Evolutionary conservation across 2,888 invertebrate species (phyloP).

Genomic region (Philhelius pedissequus): DNA sequence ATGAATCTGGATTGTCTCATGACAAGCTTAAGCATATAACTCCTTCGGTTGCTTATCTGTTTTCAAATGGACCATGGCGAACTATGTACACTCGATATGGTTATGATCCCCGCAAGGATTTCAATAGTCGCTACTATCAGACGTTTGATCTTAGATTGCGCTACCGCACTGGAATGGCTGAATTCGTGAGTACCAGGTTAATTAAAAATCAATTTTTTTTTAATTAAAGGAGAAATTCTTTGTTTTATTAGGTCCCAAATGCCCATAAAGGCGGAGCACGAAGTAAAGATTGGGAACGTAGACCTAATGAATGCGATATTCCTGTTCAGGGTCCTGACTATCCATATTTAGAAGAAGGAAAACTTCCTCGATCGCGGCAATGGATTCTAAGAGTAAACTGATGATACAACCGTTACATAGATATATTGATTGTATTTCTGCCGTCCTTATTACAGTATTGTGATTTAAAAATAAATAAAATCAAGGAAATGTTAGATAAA

Average conservation of each 20-base stretch:
- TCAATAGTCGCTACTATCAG: conserved; percentile 90
- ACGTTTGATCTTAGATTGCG: conserved; percentile 89
- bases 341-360: conserved; percentile 84
- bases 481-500: conserved; percentile 86
- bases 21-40: conserved; percentile 87
- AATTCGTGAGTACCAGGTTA: conserved; percentile 71
- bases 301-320: conserved; percentile 76
- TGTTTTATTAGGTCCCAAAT: neutral
- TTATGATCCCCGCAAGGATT: conserved; percentile 93
- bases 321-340: conserved; percentile 76
- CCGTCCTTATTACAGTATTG: conserved; percentile 83
- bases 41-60: conserved; percentile 92
- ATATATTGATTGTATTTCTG: neutral
- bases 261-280: conserved; percentile 10
- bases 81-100: conserved; percentile 93
- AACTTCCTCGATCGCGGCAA: conserved; percentile 89
- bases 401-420: neutral
- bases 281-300: conserved; percentile 68
- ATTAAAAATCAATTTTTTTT: neutral
- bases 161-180: conserved; percentile 75
- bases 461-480: conserved; percentile 88
- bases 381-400: conserved; percentile 90
- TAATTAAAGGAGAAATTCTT: neutral
- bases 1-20: conserved; percentile 82
- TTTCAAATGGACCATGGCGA: conserved; percentile 94